Conservation (phyloP, 2,888 invertebrate species). For the Dione juno region DNA sequence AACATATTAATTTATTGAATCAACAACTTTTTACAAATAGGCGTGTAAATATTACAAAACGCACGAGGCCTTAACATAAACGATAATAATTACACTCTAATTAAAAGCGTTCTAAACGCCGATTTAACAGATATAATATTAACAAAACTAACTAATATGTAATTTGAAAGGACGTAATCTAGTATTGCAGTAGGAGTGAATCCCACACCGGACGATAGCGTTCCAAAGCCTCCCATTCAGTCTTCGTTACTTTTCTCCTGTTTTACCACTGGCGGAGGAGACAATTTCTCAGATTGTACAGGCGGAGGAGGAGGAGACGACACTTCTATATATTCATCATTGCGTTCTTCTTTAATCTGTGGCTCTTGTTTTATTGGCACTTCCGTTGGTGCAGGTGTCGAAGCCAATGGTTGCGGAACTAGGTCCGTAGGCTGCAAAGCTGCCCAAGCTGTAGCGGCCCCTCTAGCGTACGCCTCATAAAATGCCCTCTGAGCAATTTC, state of each 20-base stretch:
- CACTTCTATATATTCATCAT: constrained; percentile 80
- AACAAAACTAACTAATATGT: constrained; percentile 66
- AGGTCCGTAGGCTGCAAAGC: constrained; percentile 69
- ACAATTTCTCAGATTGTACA: constrained; percentile 51
- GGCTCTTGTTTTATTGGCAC: constrained; percentile 66
- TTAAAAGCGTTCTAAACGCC: constrained; percentile 79
- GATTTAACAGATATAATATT: constrained; percentile 69
- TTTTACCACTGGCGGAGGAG: constrained; percentile 63
- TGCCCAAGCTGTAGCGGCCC: constrained; percentile 76
- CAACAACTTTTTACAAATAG: constrained; percentile 80
- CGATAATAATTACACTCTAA: constrained; percentile 58
- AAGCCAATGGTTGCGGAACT: constrained; percentile 46
- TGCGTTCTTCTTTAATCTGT: constrained; percentile 76
- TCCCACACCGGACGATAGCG: constrained; percentile 75
- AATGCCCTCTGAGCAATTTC: constrained; percentile 78
- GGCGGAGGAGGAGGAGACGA: constrained; percentile 72
- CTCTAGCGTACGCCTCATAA: constrained; percentile 76
- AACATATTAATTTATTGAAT: constrained; percentile 78
- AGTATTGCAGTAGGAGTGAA: constrained; percentile 76
- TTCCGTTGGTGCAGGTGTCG: constrained; percentile 54
- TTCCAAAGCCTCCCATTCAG: constrained; percentile 54
- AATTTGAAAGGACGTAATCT: constrained; percentile 78
- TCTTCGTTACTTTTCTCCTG: constrained; percentile 76
- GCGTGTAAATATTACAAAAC: constrained; percentile 80
- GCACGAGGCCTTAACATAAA: constrained; percentile 74